phyloP scores from a whole-genome alignment of 1,140 invertebrate species.

The Leptonema lineaticorne region DNA sequence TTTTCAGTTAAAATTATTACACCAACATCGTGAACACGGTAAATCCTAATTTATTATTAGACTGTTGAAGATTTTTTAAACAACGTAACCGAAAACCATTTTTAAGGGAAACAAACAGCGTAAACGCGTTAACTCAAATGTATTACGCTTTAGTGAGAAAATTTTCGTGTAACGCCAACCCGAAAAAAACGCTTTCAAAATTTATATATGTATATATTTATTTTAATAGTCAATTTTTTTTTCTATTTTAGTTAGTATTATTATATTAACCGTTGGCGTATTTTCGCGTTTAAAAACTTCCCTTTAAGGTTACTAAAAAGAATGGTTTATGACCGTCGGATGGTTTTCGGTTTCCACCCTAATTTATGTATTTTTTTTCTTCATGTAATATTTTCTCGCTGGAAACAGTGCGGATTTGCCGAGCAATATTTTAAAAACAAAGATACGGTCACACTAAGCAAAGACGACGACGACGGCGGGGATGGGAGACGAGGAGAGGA shows the following conservation, averaged over 20 bases:
- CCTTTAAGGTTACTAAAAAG: background rate
- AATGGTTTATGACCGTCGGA: conserved; percentile 38
- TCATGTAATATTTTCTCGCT: conserved; percentile 36
- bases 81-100: background rate
- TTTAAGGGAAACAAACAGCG: too few relatives aligned
- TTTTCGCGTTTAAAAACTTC: conserved; percentile 36
- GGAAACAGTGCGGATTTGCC: conserved; percentile 37
- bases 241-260: conserved; percentile 5
- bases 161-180: background rate
- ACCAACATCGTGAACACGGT: background rate
- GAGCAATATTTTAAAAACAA: conserved; percentile 39
- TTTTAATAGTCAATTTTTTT: conserved; percentile 12
- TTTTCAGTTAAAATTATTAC: background rate
- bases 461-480: too few relatives aligned
- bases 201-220: conserved; percentile 6
- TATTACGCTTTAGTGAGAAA: conserved; percentile 2
- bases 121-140: too few relatives aligned
- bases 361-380: conserved; percentile 42
- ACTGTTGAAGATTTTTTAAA: background rate
- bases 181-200: too few relatives aligned
- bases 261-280: conserved; percentile 33
- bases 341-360: conserved; percentile 38
- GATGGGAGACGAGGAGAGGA: too few relatives aligned
- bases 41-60: background rate
- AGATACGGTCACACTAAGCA: too few relatives aligned